These are phyloP conservation scores for Parascotia fuliginaria DNA, from an alignment of 2,888 invertebrate genomes.

Conservation along the genomic window DNA sequence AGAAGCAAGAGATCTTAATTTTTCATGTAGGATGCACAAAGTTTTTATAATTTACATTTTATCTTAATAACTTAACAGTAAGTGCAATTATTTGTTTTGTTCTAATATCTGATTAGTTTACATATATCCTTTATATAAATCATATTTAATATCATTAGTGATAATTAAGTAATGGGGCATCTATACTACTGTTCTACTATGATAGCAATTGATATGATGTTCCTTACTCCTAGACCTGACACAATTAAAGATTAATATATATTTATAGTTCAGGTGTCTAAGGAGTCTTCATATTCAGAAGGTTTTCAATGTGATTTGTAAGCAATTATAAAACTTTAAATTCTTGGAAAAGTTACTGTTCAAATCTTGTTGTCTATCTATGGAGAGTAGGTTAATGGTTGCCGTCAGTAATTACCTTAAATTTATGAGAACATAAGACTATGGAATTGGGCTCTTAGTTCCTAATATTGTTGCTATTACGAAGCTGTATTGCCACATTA, in stretches of 20 bases:
- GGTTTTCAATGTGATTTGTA: background rate
- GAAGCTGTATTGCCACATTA: background rate
- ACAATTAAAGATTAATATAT: too few species aligned
- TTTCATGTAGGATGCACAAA: conserved; percentile 2
- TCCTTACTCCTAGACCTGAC: too few species aligned
- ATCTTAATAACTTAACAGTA: background rate
- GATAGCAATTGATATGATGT: too few species aligned
- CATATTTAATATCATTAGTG: too few species aligned
- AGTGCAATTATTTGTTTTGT: too few species aligned
- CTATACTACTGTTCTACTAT: too few species aligned
- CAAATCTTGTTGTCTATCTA: background rate
- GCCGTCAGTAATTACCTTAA: conserved; percentile 30
- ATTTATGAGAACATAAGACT: conserved; percentile 14
- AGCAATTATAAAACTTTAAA: background rate
- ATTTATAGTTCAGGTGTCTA: too few species aligned
- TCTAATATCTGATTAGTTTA: too few species aligned
- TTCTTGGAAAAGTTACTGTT: background rate
- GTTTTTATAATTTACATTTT: conserved; percentile 8
- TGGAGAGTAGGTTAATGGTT: conserved; percentile 37
- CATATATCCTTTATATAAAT: too few species aligned
- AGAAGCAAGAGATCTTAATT: conserved; percentile 18
- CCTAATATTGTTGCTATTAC: background rate
- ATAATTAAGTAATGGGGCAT: too few species aligned
- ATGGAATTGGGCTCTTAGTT: background rate
- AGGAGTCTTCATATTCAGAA: background rate